phyloP scores from a whole-genome alignment of 1,140 invertebrate species.

The Akabosia matsudoensis region DNA sequence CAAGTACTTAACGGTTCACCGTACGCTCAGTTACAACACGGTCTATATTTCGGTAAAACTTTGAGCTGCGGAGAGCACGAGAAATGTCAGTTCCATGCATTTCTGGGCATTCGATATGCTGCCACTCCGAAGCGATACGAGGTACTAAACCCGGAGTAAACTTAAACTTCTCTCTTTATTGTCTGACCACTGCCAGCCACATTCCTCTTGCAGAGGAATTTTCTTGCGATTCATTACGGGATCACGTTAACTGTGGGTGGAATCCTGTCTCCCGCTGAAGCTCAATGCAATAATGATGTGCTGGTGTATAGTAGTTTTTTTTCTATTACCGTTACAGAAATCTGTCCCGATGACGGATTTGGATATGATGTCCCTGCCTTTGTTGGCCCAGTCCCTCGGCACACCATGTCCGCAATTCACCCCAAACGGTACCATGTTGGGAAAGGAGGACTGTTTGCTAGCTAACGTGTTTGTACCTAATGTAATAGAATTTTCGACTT shows the following conservation, averaged over 20 bases:
- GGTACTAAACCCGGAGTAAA: constrained; percentile 2
- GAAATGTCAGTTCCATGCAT: constrained; percentile 23
- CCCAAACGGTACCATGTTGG: not conserved
- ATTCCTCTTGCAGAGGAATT: not conserved
- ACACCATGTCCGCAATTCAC: constrained; percentile 1
- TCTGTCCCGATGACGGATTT: not conserved
- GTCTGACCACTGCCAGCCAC: not conserved
- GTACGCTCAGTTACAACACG: not conserved
- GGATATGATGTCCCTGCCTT: not conserved
- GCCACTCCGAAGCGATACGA: constrained; percentile 25
- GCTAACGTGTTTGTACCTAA: not conserved
- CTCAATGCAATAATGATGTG: too few species aligned
- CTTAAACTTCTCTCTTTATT: not conserved
- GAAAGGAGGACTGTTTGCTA: constrained; percentile 14
- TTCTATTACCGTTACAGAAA: not conserved
- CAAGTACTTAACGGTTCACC: constrained; percentile 6
- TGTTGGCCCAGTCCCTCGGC: not conserved
- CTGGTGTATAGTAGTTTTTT: too few species aligned
- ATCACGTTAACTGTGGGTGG: too few species aligned
- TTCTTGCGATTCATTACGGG: not conserved
- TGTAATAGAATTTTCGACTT: not conserved
- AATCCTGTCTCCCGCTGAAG: too few species aligned
- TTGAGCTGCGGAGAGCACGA: not conserved
- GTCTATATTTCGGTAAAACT: not conserved
- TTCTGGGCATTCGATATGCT: constrained; percentile 29